A percentile compares a stretch with the other conserved stretches of the same genome.
Evolutionary conservation across 30 jellyfish, hydroid and myxozoan species (phyloP).

Genomic region (Chironex yamaguchii): DNA sequence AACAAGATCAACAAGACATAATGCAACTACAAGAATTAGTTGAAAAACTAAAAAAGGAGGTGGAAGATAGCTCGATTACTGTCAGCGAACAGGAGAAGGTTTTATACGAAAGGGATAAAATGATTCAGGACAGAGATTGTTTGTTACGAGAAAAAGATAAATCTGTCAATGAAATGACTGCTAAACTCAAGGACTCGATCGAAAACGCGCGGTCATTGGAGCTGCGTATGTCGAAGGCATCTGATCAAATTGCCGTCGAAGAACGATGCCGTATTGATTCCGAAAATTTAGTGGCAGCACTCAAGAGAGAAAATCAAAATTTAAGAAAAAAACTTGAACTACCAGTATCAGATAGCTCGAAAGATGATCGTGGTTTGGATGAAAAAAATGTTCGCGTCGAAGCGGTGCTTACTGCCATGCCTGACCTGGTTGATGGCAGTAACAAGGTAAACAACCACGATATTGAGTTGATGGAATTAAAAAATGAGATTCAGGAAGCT

Average conservation of each 20-base stretch:
- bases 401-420: no score
- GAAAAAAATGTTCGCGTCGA: not conserved
- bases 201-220: slow-evolving; percentile 29
- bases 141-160: not conserved
- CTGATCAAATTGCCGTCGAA: slow-evolving; percentile 9
- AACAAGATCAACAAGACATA: not conserved
- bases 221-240: not conserved
- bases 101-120: slow-evolving; percentile 1
- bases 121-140: not conserved
- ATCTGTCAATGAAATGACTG: not conserved
- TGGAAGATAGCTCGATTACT: not conserved
- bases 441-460: slow-evolving; percentile 2
- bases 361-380: not conserved
- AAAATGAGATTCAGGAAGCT: slow-evolving; percentile 30
- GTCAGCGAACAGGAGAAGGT: slow-evolving; percentile 16
- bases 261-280: slow-evolving; percentile 22
- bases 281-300: slow-evolving; percentile 3
- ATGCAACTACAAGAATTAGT: not conserved
- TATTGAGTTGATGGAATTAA: not conserved
- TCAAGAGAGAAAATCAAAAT: slow-evolving; percentile 45
- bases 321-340: slow-evolving; percentile 31
- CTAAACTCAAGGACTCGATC: not conserved
- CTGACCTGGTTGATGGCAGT: slow-evolving; percentile 6
- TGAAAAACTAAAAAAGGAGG: slow-evolving; percentile 32
- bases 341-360: not conserved